Evolutionary conservation across 2,113 vertebrate species (phyloP), one percentile per base, ranked within the genome.

Genomic region (Barnardius zonarius): DNA sequence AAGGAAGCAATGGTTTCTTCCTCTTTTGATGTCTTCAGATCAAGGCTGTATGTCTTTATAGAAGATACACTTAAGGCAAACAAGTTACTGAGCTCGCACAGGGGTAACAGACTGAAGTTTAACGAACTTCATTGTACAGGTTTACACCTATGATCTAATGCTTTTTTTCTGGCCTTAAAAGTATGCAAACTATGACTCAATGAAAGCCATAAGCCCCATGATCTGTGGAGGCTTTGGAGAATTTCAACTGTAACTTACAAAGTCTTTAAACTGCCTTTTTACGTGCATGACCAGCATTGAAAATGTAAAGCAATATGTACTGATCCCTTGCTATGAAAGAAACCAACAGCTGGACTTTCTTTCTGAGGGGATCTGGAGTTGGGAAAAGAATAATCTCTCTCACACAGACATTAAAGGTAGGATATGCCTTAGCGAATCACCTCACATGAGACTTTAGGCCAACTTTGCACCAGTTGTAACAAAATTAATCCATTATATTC

Each of bases 281-380:
- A 22, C 55, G 89, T 41, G 48, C 59, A 48, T 30, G 63, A 28
- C 25, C 49, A 63, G 41, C 41, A 39, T 0, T 30, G 77, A 86
- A 92, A 81, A 81, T 68, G 64, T 28, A 78, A 84, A 96, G 54
- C 51, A 86, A n/a, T 77, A 37, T 39, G 43, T 59, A 17, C 61
- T 89, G 64, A 89, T 70, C 61, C 44, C 30, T 74, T 61, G 80
- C 59, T 57, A 3, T 74, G 89, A 88, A 61, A 91, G 86, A 74
- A 91, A 25, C 35, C 80, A 81, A 92, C 68, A 95, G 93, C 93
- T 95, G 94, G 64, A 41, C 49, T 73, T 10, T 80, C 48, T 61
- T 68, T 90, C 59, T 77, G 43, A 68, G 75, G n/a, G 31, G 35
- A 35, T 27, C 46, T 80, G 37, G 59, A 9, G 30, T 51, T 41